Evolutionary conservation across 2,888 invertebrate genomes (phyloP).

Genomic region (Eupithecia pulchellata): DNA sequence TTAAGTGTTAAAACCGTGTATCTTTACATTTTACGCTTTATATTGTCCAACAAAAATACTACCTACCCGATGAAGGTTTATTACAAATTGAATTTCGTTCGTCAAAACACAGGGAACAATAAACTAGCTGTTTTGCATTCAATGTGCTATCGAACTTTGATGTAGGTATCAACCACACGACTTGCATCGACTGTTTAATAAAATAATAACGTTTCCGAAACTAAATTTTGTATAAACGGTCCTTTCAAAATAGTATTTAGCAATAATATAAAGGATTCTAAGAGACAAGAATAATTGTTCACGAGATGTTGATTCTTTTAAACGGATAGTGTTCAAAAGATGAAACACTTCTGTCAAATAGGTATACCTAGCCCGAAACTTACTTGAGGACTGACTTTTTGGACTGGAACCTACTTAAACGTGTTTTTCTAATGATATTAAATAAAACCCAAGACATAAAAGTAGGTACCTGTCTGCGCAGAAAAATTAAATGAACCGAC

Average conservation of each 20-base stretch:
- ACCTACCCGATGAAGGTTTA: slow-evolving; percentile 22
- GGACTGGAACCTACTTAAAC: background rate
- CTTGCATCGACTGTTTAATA: slow-evolving; percentile 18
- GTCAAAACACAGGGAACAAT: slow-evolving; percentile 39
- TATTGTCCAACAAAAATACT: slow-evolving; percentile 16
- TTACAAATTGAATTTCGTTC: slow-evolving; percentile 39
- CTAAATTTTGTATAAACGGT: background rate
- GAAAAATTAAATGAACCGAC: background rate
- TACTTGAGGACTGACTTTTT: background rate
- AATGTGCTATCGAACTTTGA: slow-evolving; percentile 37
- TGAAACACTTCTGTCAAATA: background rate
- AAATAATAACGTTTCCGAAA: slow-evolving; percentile 12
- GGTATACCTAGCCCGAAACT: background rate
- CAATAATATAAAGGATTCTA: background rate
- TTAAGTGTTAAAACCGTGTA: too few species aligned
- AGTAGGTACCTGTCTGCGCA: background rate
- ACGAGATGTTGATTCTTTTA: background rate
- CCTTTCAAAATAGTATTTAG: background rate
- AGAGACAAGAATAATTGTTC: background rate
- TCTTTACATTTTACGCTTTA: background rate
- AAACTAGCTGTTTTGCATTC: slow-evolving; percentile 44
- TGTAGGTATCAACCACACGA: slow-evolving; percentile 29
- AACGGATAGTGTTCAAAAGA: background rate
- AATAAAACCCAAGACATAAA: background rate
- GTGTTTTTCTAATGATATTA: background rate